Evolutionary conservation across 1,140 invertebrate genomes (phyloP), one percentile per base, ranked within the genome.

Genomic region (Cryptotermes secundus): DNA sequence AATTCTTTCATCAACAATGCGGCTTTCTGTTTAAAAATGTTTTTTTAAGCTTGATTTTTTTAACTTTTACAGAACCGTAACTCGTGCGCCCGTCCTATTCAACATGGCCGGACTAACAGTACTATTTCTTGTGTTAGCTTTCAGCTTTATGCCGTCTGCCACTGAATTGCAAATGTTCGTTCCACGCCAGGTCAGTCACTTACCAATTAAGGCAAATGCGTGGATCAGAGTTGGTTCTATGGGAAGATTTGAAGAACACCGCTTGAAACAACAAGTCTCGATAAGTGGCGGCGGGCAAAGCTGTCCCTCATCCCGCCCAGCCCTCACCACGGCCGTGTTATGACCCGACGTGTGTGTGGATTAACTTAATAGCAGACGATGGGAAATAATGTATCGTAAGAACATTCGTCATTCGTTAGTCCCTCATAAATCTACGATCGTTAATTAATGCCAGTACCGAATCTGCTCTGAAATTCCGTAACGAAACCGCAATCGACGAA

Each of bases 1-100:
- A 72, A 72, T 72, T 72, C 59, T 72, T 72, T 72, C n/a, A 72
- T 72, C 59, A 72, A 72, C 59, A 72, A n/a, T 31, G 59, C 59
- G 31, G 7, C 31, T 72, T 72, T 72, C 9, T n/a, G 59, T 31
- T 31, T 31, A 31, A 72, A 31, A 26, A 72, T 16, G 59, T 31
- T 72, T 72, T 72, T 72, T 72, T 72, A 72, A 72, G 59, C 59
- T n/a, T 16, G 26, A 31, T 14, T 72, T 9, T 72, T 72, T 72
- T 72, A 6, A 72, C 26, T 16, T 72, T n/a, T 72, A 16, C 59
- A 72, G 59, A n/a, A 72, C 59, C 26, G 59, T 10, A n/a, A 14
- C 3, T n/a, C 26, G 31, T 6, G 59, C 59, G 6, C 19, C 14
- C 45, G 3, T 49, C 19, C 45, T 49, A 22, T 49, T 49, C 19